Evolutionary conservation across 2,797 vertebrate species (phyloP).

Genomic region (Rhynchonycteris naso): DNA sequence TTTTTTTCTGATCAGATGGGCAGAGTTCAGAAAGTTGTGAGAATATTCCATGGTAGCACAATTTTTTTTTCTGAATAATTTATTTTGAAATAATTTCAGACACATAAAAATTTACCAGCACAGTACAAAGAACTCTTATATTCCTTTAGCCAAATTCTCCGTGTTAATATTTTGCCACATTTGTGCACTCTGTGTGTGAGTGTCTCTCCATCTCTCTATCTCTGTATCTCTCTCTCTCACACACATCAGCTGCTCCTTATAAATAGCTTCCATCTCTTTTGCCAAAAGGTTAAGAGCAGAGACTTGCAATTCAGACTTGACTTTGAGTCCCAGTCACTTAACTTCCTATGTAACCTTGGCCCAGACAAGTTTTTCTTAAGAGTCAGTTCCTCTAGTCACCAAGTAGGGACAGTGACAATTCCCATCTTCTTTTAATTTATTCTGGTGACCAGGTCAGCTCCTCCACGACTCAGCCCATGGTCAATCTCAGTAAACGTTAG

Average conservation of each 20-base stretch:
- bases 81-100: conserved; percentile 36
- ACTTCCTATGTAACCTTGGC: background rate
- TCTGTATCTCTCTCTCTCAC: background rate
- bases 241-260: background rate
- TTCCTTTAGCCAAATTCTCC: background rate
- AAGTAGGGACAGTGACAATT: too few species aligned
- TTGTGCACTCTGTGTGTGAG: background rate
- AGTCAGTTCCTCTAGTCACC: too few species aligned
- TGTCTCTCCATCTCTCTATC: accelerated
- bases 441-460: too few species aligned
- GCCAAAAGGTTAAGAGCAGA: background rate
- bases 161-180: background rate
- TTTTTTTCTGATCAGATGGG: background rate
- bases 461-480: too few species aligned
- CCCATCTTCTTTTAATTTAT: too few species aligned
- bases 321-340: background rate
- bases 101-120: background rate
- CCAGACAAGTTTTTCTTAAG: background rate
- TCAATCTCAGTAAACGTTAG: too few species aligned
- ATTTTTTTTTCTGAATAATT: background rate
- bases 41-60: background rate
- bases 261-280: background rate
- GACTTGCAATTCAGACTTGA: background rate
- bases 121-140: background rate
- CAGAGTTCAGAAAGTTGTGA: background rate